Evolutionary conservation across 2,113 vertebrate species (phyloP).

Genomic region (Manacus vitellinus): DNA sequence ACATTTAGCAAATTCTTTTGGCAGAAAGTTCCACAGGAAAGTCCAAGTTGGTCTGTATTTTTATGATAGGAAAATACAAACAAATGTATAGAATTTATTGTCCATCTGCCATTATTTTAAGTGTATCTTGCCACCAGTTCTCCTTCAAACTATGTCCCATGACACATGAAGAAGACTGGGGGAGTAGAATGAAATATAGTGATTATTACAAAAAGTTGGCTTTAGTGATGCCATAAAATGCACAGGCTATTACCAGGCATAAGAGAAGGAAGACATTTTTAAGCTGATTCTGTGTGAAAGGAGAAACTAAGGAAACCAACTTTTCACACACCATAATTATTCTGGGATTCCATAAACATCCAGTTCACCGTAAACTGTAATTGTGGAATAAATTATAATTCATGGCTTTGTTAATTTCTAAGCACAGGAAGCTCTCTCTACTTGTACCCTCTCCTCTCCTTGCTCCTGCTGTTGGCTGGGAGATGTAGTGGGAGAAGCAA

Average conservation of each 20-base stretch:
- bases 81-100: background rate
- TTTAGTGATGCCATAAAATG: background rate
- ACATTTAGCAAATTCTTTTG: background rate
- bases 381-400: background rate
- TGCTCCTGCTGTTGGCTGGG: background rate
- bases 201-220: background rate
- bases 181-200: background rate
- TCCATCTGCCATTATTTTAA: background rate
- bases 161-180: background rate
- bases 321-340: background rate
- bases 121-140: background rate
- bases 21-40: background rate
- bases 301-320: background rate
- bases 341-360: background rate
- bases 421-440: background rate
- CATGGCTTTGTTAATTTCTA: background rate
- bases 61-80: background rate
- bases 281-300: background rate
- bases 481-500: background rate
- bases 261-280: background rate
- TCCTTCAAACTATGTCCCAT: background rate
- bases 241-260: background rate
- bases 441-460: background rate
- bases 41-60: background rate
- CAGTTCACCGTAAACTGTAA: background rate